phyloP scores from a whole-genome alignment of 2,888 invertebrate species.

The Nomada fucata region DNA sequence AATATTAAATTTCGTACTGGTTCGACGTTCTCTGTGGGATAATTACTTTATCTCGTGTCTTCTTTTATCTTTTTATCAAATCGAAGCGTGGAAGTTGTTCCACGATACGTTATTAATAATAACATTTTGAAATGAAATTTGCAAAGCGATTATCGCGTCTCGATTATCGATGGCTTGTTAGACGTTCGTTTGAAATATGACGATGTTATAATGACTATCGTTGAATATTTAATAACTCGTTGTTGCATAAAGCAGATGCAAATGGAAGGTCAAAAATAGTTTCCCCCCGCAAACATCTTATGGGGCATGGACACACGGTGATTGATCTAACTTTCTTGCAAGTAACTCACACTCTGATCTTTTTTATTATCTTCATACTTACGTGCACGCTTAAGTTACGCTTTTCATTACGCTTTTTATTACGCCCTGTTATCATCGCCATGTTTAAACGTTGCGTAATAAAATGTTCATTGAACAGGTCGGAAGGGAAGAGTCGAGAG shows the following conservation, averaged over 20 bases:
- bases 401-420: no score
- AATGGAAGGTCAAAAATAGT: background rate
- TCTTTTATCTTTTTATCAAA: background rate
- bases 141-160: background rate
- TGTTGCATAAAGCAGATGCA: background rate
- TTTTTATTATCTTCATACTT: background rate
- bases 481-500: conserved; percentile 41
- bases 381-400: background rate
- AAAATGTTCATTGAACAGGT: conserved; percentile 35
- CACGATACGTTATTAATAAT: background rate
- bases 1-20: no score
- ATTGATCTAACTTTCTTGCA: background rate
- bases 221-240: background rate
- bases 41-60: background rate
- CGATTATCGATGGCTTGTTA: background rate
- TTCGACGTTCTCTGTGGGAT: background rate
- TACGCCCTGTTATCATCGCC: background rate
- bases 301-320: background rate
- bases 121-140: conserved; percentile 1
- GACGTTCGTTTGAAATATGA: conserved; percentile 3
- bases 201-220: background rate
- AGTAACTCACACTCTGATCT: background rate
- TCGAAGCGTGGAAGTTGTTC: background rate
- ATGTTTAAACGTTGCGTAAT: conserved; percentile 4
- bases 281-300: background rate